Evolutionary conservation across 2,113 vertebrate species (phyloP), one percentile per base, ranked within the genome.

Genomic region (Vulpes vulpes): DNA sequence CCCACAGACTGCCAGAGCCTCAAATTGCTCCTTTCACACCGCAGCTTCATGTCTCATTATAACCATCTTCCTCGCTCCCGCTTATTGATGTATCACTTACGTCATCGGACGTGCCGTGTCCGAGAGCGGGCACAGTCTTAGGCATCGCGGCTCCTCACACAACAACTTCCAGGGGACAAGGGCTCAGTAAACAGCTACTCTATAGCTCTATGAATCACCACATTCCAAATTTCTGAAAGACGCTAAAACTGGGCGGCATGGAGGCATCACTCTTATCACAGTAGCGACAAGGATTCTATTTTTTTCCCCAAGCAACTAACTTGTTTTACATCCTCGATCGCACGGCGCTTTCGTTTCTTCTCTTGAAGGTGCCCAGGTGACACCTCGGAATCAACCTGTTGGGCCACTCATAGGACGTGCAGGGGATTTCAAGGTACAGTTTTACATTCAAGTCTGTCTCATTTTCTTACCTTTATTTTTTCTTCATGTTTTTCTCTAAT

Each of bases 11-110:
- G 12, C 71, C 22, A 4, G 67, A 90, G n/a, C 73, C 32, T 83
- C 76, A 86, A 86, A 82, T 53, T 89, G 64, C 51, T 97, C 71
- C 89, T 82, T 96, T 32, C 96, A 67, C 22, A 81, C 5, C 32
- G 25, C 14, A n/a, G 1, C 2, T 60, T 9, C 8, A 80, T 1
- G 55, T 80, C 20, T 85, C 15, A 27, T 38, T 23, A n/a, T 78
- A 8, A 90, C 19, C 43, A 51, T 60, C 73, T 90, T 74, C 67
- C 76, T 71, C 22, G 53, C 94, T 88, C 22, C 84, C 6, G 20
- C 69, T 92, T 93, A 97, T 60, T 90, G 53, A 60, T 69, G 23
- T 69, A 35, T 65, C 69, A 32, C n/a, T 81, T 96, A 49, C 9
- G 32, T 9, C 59, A 16, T 64, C 57, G 9, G 43, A 64, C 80